phyloP scores from a whole-genome alignment of 2,113 vertebrate species.

The Oreotragus oreotragus region DNA sequence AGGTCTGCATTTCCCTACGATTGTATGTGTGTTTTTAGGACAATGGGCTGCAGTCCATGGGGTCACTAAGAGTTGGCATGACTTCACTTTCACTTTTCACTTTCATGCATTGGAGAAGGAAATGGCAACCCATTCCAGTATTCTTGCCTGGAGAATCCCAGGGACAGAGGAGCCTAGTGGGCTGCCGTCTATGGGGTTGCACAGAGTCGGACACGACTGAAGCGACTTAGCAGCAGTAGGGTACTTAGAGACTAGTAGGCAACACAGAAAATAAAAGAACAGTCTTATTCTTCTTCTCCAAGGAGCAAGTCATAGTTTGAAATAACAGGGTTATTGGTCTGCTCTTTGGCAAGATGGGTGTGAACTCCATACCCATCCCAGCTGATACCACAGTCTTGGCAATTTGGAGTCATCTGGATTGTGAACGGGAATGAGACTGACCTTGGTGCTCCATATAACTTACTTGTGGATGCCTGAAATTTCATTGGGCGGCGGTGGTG shows the following conservation, averaged over 20 bases:
- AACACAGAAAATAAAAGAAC: background rate
- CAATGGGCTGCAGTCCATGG: too few species aligned
- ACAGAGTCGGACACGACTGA: too few species aligned
- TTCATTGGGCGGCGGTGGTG: accelerated
- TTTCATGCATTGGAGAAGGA: too few species aligned
- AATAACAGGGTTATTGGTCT: background rate
- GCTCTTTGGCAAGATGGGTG: background rate
- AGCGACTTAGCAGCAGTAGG: background rate
- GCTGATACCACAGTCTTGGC: background rate
- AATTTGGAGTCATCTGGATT: background rate
- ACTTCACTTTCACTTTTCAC: too few species aligned
- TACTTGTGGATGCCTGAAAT: background rate
- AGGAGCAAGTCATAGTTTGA: background rate
- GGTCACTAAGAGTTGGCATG: too few species aligned
- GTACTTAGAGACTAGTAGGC: background rate
- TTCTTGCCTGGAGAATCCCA: too few species aligned
- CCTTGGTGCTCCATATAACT: background rate
- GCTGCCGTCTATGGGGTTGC: accelerated
- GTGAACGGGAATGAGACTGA: background rate
- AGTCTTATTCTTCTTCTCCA: background rate
- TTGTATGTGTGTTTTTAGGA: background rate
- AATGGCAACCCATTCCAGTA: too few species aligned
- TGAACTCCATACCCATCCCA: background rate
- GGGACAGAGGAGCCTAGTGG: too few species aligned
- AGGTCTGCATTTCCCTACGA: background rate